phyloP scores from a whole-genome alignment of 1,140 invertebrate genomes.

The Cydia amplana region DNA sequence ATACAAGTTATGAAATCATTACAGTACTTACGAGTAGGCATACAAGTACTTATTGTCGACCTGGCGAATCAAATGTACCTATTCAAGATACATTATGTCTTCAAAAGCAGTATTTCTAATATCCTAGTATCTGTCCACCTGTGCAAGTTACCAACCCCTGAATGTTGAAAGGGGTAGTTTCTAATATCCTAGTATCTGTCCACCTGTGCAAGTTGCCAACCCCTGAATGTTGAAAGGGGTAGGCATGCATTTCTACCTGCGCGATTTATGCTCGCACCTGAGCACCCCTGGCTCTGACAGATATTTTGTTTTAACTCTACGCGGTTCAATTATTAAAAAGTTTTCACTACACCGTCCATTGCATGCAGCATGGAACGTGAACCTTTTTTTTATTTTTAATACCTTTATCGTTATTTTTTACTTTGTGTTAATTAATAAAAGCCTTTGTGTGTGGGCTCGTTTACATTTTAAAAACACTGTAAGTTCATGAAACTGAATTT shows the following conservation, averaged over 20 bases:
- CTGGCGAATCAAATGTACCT: no score
- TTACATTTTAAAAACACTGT: no score
- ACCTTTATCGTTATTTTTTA: not conserved
- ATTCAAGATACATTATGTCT: no score
- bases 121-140: not conserved
- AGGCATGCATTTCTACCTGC: conserved; percentile 55
- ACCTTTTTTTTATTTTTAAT: conserved; percentile 1
- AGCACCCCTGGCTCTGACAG: conserved; percentile 36
- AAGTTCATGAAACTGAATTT: no score
- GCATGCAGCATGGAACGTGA: not conserved
- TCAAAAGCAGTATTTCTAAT: no score
- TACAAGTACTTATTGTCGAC: no score
- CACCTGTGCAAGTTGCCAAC: conserved; percentile 26
- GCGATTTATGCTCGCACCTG: conserved; percentile 53
- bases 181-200: conserved; percentile 30
- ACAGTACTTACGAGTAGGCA: no score
- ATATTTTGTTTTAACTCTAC: conserved; percentile 15
- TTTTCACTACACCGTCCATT: not conserved
- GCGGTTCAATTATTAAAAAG: conserved; percentile 23
- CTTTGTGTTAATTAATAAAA: no score
- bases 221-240: conserved; percentile 44
- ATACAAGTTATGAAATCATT: no score
- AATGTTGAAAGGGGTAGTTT: conserved; percentile 48
- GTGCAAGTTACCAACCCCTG: conserved; percentile 33
- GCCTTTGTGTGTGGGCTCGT: no score